Evolutionary conservation across 1,140 invertebrate species (phyloP), one percentile per base, ranked within the genome.

Genomic region (Orussus abietinus): DNA sequence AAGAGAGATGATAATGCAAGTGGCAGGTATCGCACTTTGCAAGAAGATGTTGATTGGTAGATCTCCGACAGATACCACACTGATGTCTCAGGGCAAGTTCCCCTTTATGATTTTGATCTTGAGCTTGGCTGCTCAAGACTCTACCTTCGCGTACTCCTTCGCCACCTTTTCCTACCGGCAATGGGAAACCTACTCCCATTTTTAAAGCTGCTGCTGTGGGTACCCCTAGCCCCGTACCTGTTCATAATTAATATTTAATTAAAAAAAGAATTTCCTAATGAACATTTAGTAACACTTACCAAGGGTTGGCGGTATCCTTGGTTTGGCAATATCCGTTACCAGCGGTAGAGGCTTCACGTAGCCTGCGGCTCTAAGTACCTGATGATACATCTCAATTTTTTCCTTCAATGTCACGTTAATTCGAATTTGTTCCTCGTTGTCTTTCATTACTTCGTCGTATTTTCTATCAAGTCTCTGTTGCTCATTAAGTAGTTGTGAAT

Each of bases 1-100:
- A 98, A 31, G 86, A 84, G 32, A 96, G 73, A 75, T 98, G 96
- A 74, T 96, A 98, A 68, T 90, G 85, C 18, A 90, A 75, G 53
- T 86, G 84, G 64, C 96, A 98, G 0, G 88, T 92, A 66, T 98
- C 95, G 74, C 96, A 98, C 59, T 91, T 90, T 1, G 92, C 87
- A 49, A 97, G 77, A 37, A 93, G 72, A 73, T 93, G 90, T 53
- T 90, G 90, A 72, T 92, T 88, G 25, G 83, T 82, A 42, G 81
- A 81, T 47, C 82, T 79, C 38, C 82, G 77, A 72, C 94, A 97
- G 40, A 90, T 87, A 13, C 86, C 88, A 72, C 93, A 95, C 59
- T 86, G 71, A 50, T 74, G 71, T 40, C 71, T 57, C 9, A 74
- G 37, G 2, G 69, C 69, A 7, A 71, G 26, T 40, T 69, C 68